Base-by-base conservation (phyloP, 2,888 invertebrate genomes). In the Stenchaetothrips biformis region DNA sequence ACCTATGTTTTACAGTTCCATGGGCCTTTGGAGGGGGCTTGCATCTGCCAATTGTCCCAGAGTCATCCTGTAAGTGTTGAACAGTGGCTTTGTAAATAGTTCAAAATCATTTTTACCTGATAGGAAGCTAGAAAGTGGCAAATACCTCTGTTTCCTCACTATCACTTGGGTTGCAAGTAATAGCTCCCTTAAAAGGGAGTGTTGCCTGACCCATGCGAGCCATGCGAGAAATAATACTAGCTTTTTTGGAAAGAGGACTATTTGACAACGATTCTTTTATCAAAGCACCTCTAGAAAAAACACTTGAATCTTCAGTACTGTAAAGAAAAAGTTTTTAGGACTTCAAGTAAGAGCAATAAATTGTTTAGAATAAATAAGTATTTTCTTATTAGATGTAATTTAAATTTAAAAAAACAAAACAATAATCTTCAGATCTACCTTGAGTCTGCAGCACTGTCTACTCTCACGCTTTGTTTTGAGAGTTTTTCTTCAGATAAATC, bases 151-250 rank as follows among this genome's bases (percentile, higher is more conserved):
- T 87, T 83, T 88, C 89, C 79, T 88, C 88, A 0, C 88, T 88
- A 82, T 89, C 89, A 59, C 87, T 88, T 37, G 84, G 84, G 53
- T 86, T 85, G 1, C 86, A 86, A 0, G 86, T 78, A 21, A 82
- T 78, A 27, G 83, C 82, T 8, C 82, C 83, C 48, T 82, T 82
- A 18, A 83, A 78, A 0, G 89, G 88, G n/a, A 89, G 86, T 82
- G 89, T 88, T 48, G 88, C 87, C 83, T 89, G 88, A 0, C 90
- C 91, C 88, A 91, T 88, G 87, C 89, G 89, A 0, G 90, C 89
- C 87, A 91, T 90, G 83, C 90, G 86, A 11, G 89, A 87, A 80
- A 91, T 85, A 82, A 90, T 88, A 81, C 88, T 86, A 16, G 88
- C 88, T 84, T 88, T 89, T 0, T 78, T 77, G n/a, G 80, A 59